A percentile compares a stretch with the other conserved stretches of the same genome.
Conservation (phyloP, 1,140 invertebrate genomes). For the Coptotermes formosanus region DNA sequence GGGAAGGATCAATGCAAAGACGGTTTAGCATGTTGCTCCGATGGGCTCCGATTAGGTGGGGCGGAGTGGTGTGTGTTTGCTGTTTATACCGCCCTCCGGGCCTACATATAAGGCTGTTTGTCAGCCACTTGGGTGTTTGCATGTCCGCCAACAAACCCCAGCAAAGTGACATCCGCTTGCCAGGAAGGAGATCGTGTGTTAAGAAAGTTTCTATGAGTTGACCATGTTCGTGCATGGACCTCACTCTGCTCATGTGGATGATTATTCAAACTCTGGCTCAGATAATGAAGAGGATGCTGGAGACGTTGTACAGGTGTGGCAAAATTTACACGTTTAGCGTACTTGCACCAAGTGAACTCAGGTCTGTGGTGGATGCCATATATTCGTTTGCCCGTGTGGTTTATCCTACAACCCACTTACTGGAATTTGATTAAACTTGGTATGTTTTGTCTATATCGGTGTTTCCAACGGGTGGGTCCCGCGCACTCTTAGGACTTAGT, state of each 20-base stretch:
- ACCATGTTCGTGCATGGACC: slow-evolving; percentile 49
- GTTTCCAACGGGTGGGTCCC: not conserved
- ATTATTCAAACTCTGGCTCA: slow-evolving; percentile 44
- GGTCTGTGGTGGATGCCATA: slow-evolving; percentile 27
- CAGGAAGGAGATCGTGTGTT: not conserved
- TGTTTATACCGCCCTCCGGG: not conserved
- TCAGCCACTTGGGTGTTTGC: not conserved
- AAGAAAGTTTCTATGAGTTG: not conserved
- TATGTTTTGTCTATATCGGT: slow-evolving; percentile 17
- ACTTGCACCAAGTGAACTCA: not conserved
- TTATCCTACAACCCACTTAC: not conserved
- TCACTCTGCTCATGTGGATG: slow-evolving; percentile 38
- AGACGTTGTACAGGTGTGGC: slow-evolving; percentile 46
- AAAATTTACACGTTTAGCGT: not conserved
- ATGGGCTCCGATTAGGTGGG: not conserved
- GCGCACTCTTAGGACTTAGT: no score
- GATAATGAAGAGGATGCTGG: slow-evolving; percentile 45
- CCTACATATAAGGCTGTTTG: not conserved
- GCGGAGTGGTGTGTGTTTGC: not conserved
- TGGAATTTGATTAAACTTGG: slow-evolving; percentile 36
- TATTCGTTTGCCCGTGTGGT: no score
- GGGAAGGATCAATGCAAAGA: no score
- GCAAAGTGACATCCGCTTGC: not conserved
- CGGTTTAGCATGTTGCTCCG: not conserved
- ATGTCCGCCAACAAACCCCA: not conserved